Evolutionary conservation across 2,113 vertebrate genomes (phyloP).

Genomic region (Takifugu flavidus): DNA sequence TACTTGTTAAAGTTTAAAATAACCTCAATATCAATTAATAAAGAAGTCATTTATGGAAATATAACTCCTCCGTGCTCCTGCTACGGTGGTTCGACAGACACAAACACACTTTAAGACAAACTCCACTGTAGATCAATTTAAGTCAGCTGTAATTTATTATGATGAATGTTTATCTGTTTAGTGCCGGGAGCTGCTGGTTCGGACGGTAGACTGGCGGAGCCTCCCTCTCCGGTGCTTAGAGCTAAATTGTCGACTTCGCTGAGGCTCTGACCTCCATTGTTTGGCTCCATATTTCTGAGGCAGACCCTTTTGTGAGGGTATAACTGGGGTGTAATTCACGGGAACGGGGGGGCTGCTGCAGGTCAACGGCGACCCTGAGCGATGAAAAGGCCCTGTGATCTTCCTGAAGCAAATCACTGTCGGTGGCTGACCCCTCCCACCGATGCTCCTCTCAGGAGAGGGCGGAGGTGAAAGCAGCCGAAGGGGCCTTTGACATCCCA

Average conservation of each 20-base stretch:
- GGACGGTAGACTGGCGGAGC: conserved; percentile 23
- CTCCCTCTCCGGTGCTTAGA: conserved; percentile 19
- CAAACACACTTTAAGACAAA: too few species aligned
- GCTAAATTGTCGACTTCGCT: background rate
- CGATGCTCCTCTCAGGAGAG: conserved; percentile 54
- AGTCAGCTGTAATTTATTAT: too few species aligned
- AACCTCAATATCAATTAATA: too few species aligned
- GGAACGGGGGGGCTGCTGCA: conserved; percentile 65
- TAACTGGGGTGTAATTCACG: conserved; percentile 60
- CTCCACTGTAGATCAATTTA: too few species aligned
- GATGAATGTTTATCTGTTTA: too few species aligned
- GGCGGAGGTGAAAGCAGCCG: conserved; percentile 68
- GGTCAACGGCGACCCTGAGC: conserved; percentile 72
- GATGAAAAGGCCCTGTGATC: conserved; percentile 72
- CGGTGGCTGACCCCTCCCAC: conserved; percentile 57
- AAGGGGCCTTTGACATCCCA: conserved; percentile 62
- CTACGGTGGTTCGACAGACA: too few species aligned
- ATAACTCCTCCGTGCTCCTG: too few species aligned
- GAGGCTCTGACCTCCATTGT: conserved; percentile 45
- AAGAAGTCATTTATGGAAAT: too few species aligned
- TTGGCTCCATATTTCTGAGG: conserved; percentile 26
- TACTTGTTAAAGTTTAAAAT: too few species aligned
- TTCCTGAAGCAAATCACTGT: conserved; percentile 75
- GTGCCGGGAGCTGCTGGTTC: background rate
- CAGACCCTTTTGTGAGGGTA: conserved; percentile 49